Evolutionary conservation across 2,888 invertebrate species (phyloP).

Genomic region (Dorcus hopei): DNA sequence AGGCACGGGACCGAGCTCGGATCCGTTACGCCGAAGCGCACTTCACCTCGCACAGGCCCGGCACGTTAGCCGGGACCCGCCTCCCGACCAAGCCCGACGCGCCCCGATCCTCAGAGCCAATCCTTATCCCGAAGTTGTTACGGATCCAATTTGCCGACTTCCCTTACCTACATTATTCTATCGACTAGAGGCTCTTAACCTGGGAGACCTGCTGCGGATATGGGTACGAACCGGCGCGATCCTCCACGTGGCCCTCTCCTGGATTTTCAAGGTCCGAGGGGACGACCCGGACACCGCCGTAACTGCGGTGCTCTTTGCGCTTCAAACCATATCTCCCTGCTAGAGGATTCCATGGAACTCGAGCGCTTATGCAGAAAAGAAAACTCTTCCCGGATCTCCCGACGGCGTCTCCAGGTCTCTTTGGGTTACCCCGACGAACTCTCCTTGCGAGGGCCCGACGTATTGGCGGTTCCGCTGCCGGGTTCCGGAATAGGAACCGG

Average conservation of each 20-base stretch:
- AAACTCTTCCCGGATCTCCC: no score
- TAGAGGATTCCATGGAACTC: no score
- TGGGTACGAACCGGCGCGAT: neutral
- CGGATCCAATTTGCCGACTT: neutral
- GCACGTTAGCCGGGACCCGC: conserved; percentile 26
- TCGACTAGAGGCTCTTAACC: no score
- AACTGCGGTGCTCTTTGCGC: conserved; percentile 11
- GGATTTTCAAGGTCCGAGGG: conserved; percentile 54
- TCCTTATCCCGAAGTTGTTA: conserved; percentile 36
- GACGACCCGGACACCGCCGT: conserved; percentile 44
- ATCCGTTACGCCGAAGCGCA: conserved; percentile 32
- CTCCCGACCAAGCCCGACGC: conserved; percentile 49
- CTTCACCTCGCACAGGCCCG: conserved; percentile 30
- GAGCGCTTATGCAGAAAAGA: no score
- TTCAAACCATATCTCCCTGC: no score
- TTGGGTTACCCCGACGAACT: no score
- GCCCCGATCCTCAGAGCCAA: conserved; percentile 70
- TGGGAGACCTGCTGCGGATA: conserved; percentile 1
- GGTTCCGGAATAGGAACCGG: no score
- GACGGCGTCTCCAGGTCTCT: no score
- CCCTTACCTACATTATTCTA: no score
- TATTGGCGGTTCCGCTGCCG: no score
- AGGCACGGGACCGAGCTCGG: conserved; percentile 49
- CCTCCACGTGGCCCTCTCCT: neutral
- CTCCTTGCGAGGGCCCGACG: no score